Evolutionary conservation across 2,113 vertebrate species (phyloP).

Genomic region (Delphinapterus leucas): DNA sequence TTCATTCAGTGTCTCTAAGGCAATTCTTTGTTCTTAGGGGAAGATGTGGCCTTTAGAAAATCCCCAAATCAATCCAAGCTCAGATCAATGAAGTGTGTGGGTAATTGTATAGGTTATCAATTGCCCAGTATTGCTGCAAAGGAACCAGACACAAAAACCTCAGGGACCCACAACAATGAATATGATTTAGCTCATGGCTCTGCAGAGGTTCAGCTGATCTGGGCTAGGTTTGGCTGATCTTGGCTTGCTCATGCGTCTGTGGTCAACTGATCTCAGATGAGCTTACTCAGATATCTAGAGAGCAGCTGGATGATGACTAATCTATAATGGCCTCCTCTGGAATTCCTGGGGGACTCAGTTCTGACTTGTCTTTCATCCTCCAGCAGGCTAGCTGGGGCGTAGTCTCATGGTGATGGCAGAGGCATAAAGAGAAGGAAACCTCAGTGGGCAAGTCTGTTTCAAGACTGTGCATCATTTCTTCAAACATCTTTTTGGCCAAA

Average conservation of each 20-base stretch:
- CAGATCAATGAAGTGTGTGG: background rate
- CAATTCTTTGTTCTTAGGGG: background rate
- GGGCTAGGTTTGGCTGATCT: background rate
- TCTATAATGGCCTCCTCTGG: background rate
- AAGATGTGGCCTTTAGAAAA: constrained; percentile 3
- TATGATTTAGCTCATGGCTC: background rate
- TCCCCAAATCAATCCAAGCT: background rate
- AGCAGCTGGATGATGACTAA: background rate
- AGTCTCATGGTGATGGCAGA: background rate
- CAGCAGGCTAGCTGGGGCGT: background rate
- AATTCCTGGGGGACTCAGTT: background rate
- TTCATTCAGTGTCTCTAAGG: background rate
- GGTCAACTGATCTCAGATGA: background rate
- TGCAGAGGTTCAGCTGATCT: background rate
- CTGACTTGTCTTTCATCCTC: background rate
- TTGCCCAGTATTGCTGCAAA: background rate
- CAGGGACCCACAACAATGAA: background rate
- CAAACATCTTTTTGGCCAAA: background rate
- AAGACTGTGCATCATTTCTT: background rate
- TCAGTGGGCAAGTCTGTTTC: background rate
- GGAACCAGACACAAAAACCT: background rate
- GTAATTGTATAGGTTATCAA: background rate
- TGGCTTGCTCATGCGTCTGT: background rate
- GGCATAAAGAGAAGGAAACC: background rate
- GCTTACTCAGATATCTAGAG: background rate